phyloP scores from a whole-genome alignment of 1,140 invertebrate species.

The Zaprionus tsacasi region DNA sequence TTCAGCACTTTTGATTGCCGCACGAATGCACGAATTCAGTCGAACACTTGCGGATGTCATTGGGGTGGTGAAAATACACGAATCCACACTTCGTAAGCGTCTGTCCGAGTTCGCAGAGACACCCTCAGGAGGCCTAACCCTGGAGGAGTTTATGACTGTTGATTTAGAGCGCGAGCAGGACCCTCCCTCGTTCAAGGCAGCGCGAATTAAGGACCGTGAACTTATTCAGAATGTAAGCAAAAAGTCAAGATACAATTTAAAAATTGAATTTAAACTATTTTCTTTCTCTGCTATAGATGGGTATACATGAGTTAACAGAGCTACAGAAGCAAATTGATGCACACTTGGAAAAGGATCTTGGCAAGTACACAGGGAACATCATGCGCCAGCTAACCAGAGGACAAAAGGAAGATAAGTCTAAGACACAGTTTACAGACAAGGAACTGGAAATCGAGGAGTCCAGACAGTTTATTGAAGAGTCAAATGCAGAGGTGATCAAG shows the following conservation, averaged over 20 bases:
- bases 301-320: conserved; percentile 88
- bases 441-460: conserved; percentile 84
- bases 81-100: conserved; percentile 95
- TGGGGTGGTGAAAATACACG: conserved; percentile 97
- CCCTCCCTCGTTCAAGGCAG: conserved; percentile 96
- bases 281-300: conserved; percentile 66
- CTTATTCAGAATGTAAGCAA: conserved; percentile 88
- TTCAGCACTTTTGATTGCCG: conserved; percentile 96
- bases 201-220: conserved; percentile 94
- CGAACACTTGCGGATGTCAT: conserved; percentile 95
- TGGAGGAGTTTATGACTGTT: conserved; percentile 98
- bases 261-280: neutral
- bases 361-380: conserved; percentile 78
- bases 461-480: conserved; percentile 86
- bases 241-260: neutral
- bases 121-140: conserved; percentile 93
- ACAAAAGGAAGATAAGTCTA: conserved; percentile 22
- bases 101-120: conserved; percentile 98
- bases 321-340: conserved; percentile 90
- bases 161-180: conserved; percentile 98
- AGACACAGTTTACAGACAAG: conserved; percentile 34
- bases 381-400: conserved; percentile 53
- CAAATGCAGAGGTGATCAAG: conserved; percentile 86
- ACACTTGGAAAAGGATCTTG: conserved; percentile 88
- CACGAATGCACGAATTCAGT: conserved; percentile 95